Evolutionary conservation across 2,113 vertebrate species (phyloP).

Genomic region (Trogon melanurus): DNA sequence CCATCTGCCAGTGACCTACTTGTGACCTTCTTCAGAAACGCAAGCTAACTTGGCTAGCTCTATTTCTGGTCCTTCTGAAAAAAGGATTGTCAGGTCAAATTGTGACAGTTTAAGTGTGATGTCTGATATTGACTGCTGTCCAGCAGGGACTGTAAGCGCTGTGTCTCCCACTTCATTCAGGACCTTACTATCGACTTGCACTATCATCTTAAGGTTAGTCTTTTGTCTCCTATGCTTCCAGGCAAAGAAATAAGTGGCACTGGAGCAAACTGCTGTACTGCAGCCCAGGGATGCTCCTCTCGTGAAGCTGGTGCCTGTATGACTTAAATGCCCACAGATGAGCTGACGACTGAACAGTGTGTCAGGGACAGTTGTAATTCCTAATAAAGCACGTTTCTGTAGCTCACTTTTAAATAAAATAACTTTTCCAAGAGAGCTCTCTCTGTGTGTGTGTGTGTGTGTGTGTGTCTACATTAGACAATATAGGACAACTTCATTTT

Average conservation of each 20-base stretch:
- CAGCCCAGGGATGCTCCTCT: background rate
- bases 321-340: background rate
- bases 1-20: slow-evolving; percentile 4
- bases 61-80: slow-evolving; percentile 59
- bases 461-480: background rate
- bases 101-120: slow-evolving; percentile 53
- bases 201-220: background rate
- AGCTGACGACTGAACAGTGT: background rate
- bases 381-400: background rate
- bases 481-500: background rate
- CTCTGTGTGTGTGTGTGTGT: background rate
- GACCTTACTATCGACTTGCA: slow-evolving; percentile 11
- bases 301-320: background rate
- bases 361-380: background rate
- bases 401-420: background rate
- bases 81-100: slow-evolving; percentile 59
- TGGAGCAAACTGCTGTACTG: background rate
- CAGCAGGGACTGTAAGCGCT: background rate
- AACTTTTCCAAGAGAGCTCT: background rate
- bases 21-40: slow-evolving; percentile 25
- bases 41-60: slow-evolving; percentile 40
- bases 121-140: slow-evolving; percentile 41
- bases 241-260: slow-evolving; percentile 33
- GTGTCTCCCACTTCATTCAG: slow-evolving; percentile 25
- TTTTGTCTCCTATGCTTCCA: slow-evolving; percentile 34